These are phyloP conservation scores for Rhinolophus sinicus DNA, from an alignment of 2,113 vertebrate species.

Conservation along the genomic window DNA sequence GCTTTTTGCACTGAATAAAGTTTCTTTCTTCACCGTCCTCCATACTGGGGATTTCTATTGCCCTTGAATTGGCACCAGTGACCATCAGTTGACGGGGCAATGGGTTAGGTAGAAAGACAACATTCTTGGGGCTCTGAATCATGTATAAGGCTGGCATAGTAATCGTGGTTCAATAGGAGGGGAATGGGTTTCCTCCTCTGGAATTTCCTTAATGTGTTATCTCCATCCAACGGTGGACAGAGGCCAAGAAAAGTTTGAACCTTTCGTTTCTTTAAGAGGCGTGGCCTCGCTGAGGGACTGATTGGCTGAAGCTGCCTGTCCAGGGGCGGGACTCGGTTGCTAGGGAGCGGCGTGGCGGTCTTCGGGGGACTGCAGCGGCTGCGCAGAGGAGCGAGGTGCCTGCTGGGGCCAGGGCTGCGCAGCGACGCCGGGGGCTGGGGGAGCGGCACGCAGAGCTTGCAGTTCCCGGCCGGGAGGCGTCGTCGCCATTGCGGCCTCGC, in stretches of 20 bases:
- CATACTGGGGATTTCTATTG: background rate
- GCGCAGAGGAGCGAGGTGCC: constrained; percentile 35
- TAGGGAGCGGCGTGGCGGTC: background rate
- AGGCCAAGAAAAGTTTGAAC: background rate
- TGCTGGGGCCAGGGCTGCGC: constrained; percentile 5
- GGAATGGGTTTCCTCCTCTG: background rate
- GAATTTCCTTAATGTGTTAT: background rate
- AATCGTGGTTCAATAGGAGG: background rate
- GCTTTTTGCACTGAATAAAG: background rate
- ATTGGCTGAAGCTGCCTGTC: constrained; percentile 11
- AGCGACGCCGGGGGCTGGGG: background rate
- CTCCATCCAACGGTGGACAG: background rate
- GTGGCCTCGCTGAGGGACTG: background rate
- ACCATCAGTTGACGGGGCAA: background rate
- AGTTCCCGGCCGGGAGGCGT: background rate
- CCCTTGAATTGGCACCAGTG: background rate
- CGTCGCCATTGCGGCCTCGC: constrained; percentile 54
- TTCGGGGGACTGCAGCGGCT: constrained; percentile 51
- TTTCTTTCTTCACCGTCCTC: background rate
- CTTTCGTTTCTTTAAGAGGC: constrained; percentile 62
- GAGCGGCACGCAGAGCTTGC: background rate
- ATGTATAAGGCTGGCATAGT: background rate
- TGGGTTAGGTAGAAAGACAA: background rate
- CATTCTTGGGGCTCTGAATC: background rate
- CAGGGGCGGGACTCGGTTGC: constrained; percentile 58